phyloP scores from a whole-genome alignment of 2,113 vertebrate genomes.

The Ptilonorhynchus violaceus region DNA sequence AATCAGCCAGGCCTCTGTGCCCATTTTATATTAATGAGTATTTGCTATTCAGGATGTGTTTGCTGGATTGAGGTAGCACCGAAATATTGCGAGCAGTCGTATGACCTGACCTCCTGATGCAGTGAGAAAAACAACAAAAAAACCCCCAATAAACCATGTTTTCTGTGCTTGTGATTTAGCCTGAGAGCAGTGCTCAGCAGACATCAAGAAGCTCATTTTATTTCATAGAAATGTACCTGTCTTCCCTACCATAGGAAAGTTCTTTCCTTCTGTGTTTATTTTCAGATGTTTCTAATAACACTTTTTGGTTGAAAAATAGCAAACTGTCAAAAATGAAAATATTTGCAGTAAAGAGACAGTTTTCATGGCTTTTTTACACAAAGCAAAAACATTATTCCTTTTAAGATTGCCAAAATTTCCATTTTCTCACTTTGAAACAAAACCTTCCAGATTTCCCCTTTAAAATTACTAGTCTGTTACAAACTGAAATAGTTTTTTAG shows the following conservation, averaged over 20 bases:
- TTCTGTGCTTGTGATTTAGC: background rate
- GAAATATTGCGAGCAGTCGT: background rate
- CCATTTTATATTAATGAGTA: background rate
- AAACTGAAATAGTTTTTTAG: background rate
- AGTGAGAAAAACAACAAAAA: background rate
- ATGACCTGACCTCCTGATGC: background rate
- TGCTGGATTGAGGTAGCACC: background rate
- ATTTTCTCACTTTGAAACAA: slow-evolving; percentile 54
- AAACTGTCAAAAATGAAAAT: slow-evolving; percentile 53
- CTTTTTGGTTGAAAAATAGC: slow-evolving; percentile 37
- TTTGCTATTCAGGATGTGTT: background rate
- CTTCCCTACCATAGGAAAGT: background rate
- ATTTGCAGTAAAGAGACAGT: slow-evolving; percentile 50
- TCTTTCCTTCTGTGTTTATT: slow-evolving; percentile 26
- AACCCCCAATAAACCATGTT: background rate
- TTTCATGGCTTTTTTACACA: background rate
- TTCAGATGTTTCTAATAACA: slow-evolving; percentile 46
- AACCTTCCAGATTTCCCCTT: slow-evolving; percentile 28
- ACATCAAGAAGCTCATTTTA: background rate
- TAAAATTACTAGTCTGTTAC: slow-evolving; percentile 34
- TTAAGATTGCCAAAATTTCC: slow-evolving; percentile 55
- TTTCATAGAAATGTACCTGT: slow-evolving; percentile 17
- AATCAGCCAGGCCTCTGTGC: background rate
- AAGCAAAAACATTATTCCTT: slow-evolving; percentile 32
- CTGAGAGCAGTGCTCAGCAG: background rate